phyloP scores from a whole-genome alignment of 2,797 vertebrate genomes.

The Centroberyx gerrardi region DNA sequence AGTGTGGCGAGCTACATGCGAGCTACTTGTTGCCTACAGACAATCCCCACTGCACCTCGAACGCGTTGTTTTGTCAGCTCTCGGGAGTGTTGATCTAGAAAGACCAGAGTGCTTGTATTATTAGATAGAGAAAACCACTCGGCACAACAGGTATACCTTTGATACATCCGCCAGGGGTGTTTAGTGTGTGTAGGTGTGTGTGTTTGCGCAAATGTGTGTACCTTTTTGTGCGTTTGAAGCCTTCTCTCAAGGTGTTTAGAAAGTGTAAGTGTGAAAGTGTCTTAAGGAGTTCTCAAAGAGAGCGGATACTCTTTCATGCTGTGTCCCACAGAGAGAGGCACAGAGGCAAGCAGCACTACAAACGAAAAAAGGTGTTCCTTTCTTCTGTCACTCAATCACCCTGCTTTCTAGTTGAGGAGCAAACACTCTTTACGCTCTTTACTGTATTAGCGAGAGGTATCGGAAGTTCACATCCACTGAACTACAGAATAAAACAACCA shows the following conservation, averaged over 20 bases:
- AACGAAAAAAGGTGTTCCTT: slow-evolving; percentile 63
- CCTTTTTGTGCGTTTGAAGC: slow-evolving; percentile 58
- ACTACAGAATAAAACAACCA: slow-evolving; percentile 43
- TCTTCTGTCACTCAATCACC: slow-evolving; percentile 74
- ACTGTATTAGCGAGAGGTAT: slow-evolving; percentile 57
- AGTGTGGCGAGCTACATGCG: slow-evolving; percentile 36
- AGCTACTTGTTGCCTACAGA: slow-evolving; percentile 71
- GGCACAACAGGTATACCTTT: slow-evolving; percentile 66
- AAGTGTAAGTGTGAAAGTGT: slow-evolving; percentile 72
- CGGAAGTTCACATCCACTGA: slow-evolving; percentile 59
- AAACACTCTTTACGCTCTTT: slow-evolving; percentile 58
- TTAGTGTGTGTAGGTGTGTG: slow-evolving; percentile 36
- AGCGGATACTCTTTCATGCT: slow-evolving; percentile 76
- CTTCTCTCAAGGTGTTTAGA: slow-evolving; percentile 67
- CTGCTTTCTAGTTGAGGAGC: slow-evolving; percentile 50
- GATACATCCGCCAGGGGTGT: slow-evolving; percentile 65
- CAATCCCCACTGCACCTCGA: slow-evolving; percentile 43
- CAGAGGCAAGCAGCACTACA: slow-evolving; percentile 63
- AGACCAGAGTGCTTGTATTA: slow-evolving; percentile 66
- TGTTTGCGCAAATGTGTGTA: slow-evolving; percentile 3
- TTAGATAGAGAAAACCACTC: slow-evolving; percentile 73
- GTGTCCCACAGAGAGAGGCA: slow-evolving; percentile 74
- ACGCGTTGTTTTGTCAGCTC: slow-evolving; percentile 66
- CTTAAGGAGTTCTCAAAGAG: slow-evolving; percentile 76
- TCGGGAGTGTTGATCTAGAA: slow-evolving; percentile 66